These are phyloP conservation scores for Panopea generosa DNA, from an alignment of 2,888 invertebrate species.

Conservation along the genomic window DNA sequence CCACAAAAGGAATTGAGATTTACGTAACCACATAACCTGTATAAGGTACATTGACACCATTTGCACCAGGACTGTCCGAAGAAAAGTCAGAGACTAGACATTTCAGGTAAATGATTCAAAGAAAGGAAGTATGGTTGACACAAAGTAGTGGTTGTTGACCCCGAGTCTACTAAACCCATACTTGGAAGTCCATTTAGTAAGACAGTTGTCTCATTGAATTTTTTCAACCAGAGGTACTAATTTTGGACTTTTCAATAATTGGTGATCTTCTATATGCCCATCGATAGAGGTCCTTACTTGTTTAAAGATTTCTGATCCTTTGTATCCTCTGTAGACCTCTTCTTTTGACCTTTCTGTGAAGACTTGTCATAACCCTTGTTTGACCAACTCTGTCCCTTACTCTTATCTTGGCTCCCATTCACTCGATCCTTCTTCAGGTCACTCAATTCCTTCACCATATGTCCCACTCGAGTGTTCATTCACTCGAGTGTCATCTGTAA, in stretches of 20 bases:
- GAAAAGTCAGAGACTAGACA: background rate
- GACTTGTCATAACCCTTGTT: too few relatives aligned
- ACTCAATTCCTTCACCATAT: too few relatives aligned
- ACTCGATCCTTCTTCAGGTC: too few relatives aligned
- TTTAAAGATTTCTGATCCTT: too few relatives aligned
- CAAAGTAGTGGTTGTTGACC: slow-evolving; percentile 11
- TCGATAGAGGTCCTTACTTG: too few relatives aligned
- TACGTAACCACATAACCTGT: background rate
- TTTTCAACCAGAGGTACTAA: slow-evolving; percentile 1
- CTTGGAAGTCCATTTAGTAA: background rate
- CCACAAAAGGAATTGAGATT: slow-evolving; percentile 1
- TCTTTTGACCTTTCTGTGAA: too few relatives aligned
- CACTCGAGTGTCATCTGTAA: too few relatives aligned
- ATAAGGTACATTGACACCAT: background rate
- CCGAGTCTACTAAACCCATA: slow-evolving; percentile 9
- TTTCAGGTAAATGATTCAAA: background rate
- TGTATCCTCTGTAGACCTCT: too few relatives aligned
- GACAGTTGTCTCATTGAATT: slow-evolving; percentile 12
- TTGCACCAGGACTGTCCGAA: background rate
- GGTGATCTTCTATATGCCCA: too few relatives aligned
- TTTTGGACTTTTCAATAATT: background rate
- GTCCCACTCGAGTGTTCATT: too few relatives aligned
- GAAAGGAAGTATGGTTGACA: background rate
- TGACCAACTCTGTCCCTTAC: too few relatives aligned
- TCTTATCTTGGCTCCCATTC: too few relatives aligned